Conservation (phyloP, 2,888 invertebrate genomes). For the Stenichneumon culpator region DNA sequence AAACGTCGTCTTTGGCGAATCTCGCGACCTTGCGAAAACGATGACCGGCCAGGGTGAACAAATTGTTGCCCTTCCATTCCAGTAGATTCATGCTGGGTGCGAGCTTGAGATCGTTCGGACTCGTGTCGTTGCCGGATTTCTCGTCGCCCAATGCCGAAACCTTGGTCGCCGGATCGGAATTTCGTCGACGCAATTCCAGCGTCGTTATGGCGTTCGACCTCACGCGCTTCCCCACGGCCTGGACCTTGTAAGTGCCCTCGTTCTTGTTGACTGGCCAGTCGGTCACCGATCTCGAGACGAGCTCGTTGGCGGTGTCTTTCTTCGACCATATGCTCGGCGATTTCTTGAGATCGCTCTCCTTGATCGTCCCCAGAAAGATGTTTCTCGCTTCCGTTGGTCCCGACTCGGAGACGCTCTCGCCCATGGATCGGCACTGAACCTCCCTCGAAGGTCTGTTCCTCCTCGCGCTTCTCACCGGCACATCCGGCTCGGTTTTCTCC, state of each 20-base stretch:
- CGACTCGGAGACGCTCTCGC: constrained; percentile 81
- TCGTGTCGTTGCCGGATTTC: constrained; percentile 85
- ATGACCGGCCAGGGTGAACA: constrained; percentile 92
- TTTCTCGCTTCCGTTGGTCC: constrained; percentile 77
- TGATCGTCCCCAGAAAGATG: constrained; percentile 82
- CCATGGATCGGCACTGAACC: constrained; percentile 84
- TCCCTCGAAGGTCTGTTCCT: constrained; percentile 83
- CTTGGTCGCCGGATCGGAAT: constrained; percentile 91
- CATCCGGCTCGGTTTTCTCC: constrained; percentile 82
- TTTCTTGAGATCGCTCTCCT: constrained; percentile 81
- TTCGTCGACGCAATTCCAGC: constrained; percentile 88
- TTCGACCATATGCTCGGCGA: constrained; percentile 76
- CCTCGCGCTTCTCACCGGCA: constrained; percentile 83
- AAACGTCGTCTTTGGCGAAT: constrained; percentile 93
- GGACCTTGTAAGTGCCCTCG: constrained; percentile 76
- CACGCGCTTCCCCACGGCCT: constrained; percentile 83
- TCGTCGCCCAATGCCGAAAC: constrained; percentile 85
- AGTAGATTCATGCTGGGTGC: constrained; percentile 86
- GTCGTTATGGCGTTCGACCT: constrained; percentile 83
- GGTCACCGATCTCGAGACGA: constrained; percentile 78
- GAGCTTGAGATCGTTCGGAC: constrained; percentile 85
- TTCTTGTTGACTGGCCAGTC: constrained; percentile 83
- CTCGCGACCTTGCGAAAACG: constrained; percentile 92
- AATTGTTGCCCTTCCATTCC: constrained; percentile 87
- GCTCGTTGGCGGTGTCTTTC: constrained; percentile 75